phyloP scores from a whole-genome alignment of 2,888 invertebrate genomes.

The Nomada flava region DNA sequence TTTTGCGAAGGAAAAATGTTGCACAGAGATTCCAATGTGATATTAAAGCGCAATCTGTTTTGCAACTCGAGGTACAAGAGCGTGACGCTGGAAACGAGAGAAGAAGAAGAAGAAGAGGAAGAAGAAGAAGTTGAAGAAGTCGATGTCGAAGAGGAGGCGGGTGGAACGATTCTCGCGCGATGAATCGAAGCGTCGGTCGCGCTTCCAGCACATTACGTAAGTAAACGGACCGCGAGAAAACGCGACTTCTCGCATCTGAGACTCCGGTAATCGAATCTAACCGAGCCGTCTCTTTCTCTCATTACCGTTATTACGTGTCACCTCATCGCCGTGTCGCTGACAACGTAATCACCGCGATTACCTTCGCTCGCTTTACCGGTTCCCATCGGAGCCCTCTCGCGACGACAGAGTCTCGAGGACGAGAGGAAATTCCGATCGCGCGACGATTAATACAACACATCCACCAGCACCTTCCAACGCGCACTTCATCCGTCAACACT shows the following conservation, averaged over 20 bases:
- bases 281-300: conserved; percentile 68
- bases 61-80: conserved; percentile 24
- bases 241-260: conserved; percentile 28
- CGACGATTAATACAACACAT: conserved; percentile 20
- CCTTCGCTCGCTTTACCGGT: conserved; percentile 69
- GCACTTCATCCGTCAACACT: not conserved
- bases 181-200: conserved; percentile 37
- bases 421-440: conserved; percentile 59
- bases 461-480: too few species aligned
- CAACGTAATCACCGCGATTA: conserved; percentile 69
- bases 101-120: too few species aligned
- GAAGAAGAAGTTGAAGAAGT: too few species aligned
- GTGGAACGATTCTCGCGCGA: conserved; percentile 29
- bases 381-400: conserved; percentile 59
- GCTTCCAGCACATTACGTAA: conserved; percentile 51
- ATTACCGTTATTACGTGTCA: conserved; percentile 66
- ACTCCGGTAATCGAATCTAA: conserved; percentile 67
- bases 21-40: conserved; percentile 16
- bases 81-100: conserved; percentile 17
- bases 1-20: conserved; percentile 14
- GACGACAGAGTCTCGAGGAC: conserved; percentile 59
- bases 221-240: conserved; percentile 59
- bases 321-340: conserved; percentile 53
- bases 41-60: conserved; percentile 14
- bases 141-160: not conserved